Evolutionary conservation across 2,888 invertebrate species (phyloP), one percentile per base, ranked within the genome.

Genomic region (Ophion ellenae): DNA sequence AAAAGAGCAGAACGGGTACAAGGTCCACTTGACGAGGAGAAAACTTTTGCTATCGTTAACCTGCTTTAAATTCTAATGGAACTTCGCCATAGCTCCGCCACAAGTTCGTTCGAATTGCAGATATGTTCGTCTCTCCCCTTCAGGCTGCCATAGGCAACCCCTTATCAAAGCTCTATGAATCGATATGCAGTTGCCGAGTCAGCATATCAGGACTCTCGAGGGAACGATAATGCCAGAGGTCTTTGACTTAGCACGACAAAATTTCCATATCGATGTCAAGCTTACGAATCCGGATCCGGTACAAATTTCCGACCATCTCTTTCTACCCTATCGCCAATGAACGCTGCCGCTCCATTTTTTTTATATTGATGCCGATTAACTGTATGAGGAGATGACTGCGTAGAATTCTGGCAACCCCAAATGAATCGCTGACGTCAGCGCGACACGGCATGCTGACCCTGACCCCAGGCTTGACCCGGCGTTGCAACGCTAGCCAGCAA

Each of bases 401-500:
- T 24, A 40, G 9, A 67, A 67, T 36, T 67, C 70, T 53, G 32
- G 47, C 61, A 45, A 57, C 14, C 64, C 36, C 45, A 36, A 67
- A 86, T 77, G 76, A 81, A 77, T 83, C 73, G 64, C 77, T 86
- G 83, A 86, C 86, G 83, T 86, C 83, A 81, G 64, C 64, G 40
- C 47, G 63, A 47, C 63, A 45, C 59, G 69, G 74, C 73, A 61
- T 63, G 59, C 81, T 66, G 85, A 88, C 77, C 71, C 63, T 85
- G 76, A 83, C 85, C 89, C 78, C 84, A 77, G 28, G 86, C 83
- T 71, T 87, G 88, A 87, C 89, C 88, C 82, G 83, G 87, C 86
- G 82, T 86, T 53, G 67, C 73, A 69, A 83, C 57, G 77, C 57
- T 61, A 11, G 61, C 59, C 57, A 76, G 64, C 40, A 57, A 70